Conservation (phyloP, 2,888 invertebrate genomes). For the Ochropleura leucogaster region DNA sequence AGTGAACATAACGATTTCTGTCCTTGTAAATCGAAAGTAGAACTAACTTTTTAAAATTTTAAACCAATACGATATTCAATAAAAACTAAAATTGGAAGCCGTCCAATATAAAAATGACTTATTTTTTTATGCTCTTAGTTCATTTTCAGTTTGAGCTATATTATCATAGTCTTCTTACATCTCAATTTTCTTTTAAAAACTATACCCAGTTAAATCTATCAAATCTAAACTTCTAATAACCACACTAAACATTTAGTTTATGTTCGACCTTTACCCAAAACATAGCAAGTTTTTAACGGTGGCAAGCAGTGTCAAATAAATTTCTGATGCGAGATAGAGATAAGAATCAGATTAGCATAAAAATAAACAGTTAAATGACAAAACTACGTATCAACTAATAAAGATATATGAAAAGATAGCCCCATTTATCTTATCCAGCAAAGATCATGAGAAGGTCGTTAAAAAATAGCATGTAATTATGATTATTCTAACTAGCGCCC, state of each 20-base stretch:
- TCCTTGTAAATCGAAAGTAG: background rate
- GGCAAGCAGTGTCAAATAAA: constrained; percentile 54
- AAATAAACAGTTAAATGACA: constrained; percentile 36
- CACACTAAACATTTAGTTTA: constrained; percentile 43
- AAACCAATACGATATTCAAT: background rate
- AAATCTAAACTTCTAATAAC: background rate
- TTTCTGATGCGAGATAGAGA: constrained; percentile 41
- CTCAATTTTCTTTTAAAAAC: background rate
- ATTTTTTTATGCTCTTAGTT: background rate
- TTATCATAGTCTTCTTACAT: too few relatives aligned
- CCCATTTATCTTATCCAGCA: constrained; percentile 4
- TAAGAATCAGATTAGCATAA: constrained; percentile 50
- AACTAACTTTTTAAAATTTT: background rate
- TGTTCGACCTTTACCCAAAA: constrained; percentile 48
- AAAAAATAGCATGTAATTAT: background rate
- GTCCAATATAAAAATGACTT: background rate
- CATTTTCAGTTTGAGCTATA: background rate
- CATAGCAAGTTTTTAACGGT: constrained; percentile 56
- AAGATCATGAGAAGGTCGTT: constrained; percentile 21
- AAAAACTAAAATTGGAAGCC: background rate
- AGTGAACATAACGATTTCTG: background rate
- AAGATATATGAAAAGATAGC: constrained; percentile 21
- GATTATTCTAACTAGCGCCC: too few relatives aligned
- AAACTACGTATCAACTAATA: constrained; percentile 29
- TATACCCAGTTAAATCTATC: background rate